These are phyloP conservation scores for Sebastolobus alascanus DNA, from an alignment of 2,797 vertebrate species.

Conservation along the genomic window DNA sequence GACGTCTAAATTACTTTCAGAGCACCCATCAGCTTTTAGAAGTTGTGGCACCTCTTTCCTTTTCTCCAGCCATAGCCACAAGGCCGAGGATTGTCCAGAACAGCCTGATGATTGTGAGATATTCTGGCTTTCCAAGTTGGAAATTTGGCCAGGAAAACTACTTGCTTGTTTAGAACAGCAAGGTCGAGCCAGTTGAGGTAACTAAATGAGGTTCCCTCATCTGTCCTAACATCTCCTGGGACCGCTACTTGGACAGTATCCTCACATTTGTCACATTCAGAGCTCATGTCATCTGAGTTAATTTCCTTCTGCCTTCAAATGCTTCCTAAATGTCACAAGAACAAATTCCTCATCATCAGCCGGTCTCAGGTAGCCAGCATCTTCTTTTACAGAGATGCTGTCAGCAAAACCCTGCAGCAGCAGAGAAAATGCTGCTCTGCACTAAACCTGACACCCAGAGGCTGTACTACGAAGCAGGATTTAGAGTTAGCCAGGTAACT, in stretches of 20 bases:
- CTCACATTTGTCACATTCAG: neutral
- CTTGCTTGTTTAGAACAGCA: neutral
- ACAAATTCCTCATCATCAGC: neutral
- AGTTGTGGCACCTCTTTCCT: neutral
- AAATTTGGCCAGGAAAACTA: neutral
- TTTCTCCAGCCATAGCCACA: neutral
- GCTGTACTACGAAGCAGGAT: neutral
- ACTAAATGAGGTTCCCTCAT: neutral
- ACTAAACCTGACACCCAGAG: neutral
- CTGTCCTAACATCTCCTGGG: neutral
- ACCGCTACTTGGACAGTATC: neutral
- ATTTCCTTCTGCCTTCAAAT: neutral
- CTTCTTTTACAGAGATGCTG: neutral
- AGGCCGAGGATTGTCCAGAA: neutral
- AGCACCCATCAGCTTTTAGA: neutral
- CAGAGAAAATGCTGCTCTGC: neutral
- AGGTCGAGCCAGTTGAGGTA: neutral
- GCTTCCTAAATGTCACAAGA: neutral
- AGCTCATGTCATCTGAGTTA: neutral
- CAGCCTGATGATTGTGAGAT: neutral
- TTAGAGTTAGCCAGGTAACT: too few species aligned
- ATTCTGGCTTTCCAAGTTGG: neutral
- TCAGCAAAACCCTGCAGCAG: neutral
- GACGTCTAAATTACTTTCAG: neutral
- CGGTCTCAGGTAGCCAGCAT: neutral